Conservation (phyloP, 2,797 vertebrate genomes). For the Lepilemur ruficaudatus region DNA sequence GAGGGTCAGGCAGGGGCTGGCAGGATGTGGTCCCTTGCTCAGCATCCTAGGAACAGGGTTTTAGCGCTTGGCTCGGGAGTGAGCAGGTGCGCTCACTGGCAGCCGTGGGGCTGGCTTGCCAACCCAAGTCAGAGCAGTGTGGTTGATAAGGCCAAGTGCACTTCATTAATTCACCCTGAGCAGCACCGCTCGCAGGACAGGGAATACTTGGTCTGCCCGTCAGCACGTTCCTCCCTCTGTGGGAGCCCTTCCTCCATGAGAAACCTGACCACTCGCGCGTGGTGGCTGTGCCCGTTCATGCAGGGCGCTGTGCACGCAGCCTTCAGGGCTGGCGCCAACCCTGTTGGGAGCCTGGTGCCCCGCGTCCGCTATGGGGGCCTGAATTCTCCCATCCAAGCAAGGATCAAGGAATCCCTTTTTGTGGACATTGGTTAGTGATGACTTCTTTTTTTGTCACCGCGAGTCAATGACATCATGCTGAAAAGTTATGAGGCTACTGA, state of each 20-base stretch:
- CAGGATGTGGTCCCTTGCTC: neutral
- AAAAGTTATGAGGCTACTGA: neutral
- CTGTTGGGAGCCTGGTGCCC: neutral
- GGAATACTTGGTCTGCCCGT: neutral
- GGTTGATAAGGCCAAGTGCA: neutral
- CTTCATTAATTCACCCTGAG: neutral
- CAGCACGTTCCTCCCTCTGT: neutral
- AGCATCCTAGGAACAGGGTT: neutral
- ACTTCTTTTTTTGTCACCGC: neutral
- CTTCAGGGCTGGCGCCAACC: no score
- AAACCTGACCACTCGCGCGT: accelerated
- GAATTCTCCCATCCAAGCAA: neutral
- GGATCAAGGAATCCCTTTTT: neutral
- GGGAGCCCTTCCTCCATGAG: neutral
- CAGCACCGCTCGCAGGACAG: accelerated
- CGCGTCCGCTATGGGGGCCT: neutral
- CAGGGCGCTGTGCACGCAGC: no score
- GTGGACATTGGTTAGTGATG: neutral
- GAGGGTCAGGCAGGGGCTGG: neutral
- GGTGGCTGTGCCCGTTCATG: neutral
- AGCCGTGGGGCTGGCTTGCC: neutral
- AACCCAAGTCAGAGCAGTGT: accelerated
- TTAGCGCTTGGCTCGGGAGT: neutral
- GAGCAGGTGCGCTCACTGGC: neutral
- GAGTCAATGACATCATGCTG: neutral